phyloP scores from a whole-genome alignment of 2,888 invertebrate genomes.

The Agriotes lineatus region DNA sequence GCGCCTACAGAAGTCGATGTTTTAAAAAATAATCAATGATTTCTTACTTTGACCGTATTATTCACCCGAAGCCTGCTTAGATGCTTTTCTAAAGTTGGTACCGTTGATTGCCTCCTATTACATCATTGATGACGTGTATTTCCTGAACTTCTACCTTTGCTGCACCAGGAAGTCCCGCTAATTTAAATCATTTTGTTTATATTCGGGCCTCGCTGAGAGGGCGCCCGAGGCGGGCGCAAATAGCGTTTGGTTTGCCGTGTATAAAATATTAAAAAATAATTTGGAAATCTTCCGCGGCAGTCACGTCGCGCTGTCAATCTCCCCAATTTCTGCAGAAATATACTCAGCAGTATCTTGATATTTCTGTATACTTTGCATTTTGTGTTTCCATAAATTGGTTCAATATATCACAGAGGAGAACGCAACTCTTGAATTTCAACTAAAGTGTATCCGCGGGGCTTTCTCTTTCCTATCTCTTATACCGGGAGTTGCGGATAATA shows the following conservation, averaged over 20 bases:
- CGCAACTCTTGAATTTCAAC: constrained; percentile 45
- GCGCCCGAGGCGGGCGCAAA: constrained; percentile 6
- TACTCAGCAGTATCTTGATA: constrained; percentile 42
- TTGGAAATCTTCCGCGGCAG: constrained; percentile 19
- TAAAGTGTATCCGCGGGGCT: constrained; percentile 42
- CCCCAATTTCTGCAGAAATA: constrained; percentile 37
- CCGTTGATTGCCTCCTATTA: too few relatives aligned
- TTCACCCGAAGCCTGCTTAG: too few relatives aligned
- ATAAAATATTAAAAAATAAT: constrained; percentile 37
- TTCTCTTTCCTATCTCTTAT: constrained; percentile 42
- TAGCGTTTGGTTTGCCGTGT: constrained; percentile 22
- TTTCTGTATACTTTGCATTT: constrained; percentile 45
- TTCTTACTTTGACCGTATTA: too few relatives aligned
- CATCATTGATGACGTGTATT: too few relatives aligned
- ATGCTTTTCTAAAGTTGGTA: too few relatives aligned
- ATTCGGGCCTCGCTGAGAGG: background rate
- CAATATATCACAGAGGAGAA: constrained; percentile 44
- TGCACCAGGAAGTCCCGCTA: too few relatives aligned
- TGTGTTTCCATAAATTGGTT: constrained; percentile 46
- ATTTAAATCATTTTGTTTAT: constrained; percentile 20
- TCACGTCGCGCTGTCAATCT: constrained; percentile 41
- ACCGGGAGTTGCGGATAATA: constrained; percentile 36
- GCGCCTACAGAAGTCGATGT: too few relatives aligned
- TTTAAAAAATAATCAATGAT: too few relatives aligned
- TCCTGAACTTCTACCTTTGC: too few relatives aligned